Conservation (phyloP, 2,113 vertebrate genomes). For the Cyprinodon brontotheroides region DNA sequence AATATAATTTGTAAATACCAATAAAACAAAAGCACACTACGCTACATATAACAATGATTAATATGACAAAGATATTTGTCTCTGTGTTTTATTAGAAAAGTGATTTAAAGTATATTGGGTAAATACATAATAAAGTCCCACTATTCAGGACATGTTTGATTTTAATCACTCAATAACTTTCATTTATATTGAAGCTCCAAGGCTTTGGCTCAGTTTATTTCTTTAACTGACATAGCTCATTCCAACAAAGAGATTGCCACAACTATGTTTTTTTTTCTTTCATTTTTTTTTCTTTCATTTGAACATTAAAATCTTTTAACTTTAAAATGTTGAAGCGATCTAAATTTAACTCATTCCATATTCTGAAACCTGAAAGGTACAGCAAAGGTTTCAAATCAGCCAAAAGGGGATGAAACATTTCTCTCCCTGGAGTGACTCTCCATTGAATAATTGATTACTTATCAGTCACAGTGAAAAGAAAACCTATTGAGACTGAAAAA, state of each 20-base stretch:
- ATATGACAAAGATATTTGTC: slow-evolving; percentile 29
- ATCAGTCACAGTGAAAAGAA: slow-evolving; percentile 63
- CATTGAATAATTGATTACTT: slow-evolving; percentile 71
- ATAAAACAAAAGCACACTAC: too few relatives aligned
- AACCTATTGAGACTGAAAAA: slow-evolving; percentile 30
- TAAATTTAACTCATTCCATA: background rate
- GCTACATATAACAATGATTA: background rate
- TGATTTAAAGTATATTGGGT: too few relatives aligned
- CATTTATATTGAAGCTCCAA: slow-evolving; percentile 41
- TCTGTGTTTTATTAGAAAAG: slow-evolving; percentile 39
- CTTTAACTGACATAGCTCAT: slow-evolving; percentile 10
- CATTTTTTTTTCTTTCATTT: background rate
- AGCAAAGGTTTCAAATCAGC: slow-evolving; percentile 37
- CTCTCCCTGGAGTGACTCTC: slow-evolving; percentile 31
- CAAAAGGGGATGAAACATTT: slow-evolving; percentile 30
- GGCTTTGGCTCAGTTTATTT: slow-evolving; percentile 49
- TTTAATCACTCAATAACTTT: slow-evolving; percentile 56
- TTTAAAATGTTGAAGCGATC: too few relatives aligned
- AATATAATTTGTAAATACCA: too few relatives aligned
- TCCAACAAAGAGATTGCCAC: slow-evolving; percentile 35
- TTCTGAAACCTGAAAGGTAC: slow-evolving; percentile 10
- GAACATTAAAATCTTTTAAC: slow-evolving; percentile 15
- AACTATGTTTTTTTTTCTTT: background rate
- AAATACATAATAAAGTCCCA: slow-evolving; percentile 59
- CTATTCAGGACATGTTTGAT: slow-evolving; percentile 48